phyloP scores from a whole-genome alignment of 2,888 invertebrate genomes.

The Acanthosoma haemorrhoidale region DNA sequence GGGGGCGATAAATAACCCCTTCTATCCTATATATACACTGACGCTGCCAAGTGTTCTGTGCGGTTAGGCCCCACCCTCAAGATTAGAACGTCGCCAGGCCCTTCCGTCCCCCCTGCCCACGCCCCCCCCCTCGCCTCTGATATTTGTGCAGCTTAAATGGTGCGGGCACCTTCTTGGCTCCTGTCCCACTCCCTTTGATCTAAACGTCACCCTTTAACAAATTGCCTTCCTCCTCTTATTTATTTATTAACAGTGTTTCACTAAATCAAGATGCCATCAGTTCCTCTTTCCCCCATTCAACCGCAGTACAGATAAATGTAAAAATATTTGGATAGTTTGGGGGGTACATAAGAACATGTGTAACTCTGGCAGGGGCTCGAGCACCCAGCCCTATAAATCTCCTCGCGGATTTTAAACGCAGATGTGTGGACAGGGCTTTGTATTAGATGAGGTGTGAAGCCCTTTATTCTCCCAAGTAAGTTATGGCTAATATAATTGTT shows the following conservation, averaged over 20 bases:
- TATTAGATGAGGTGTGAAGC: too few relatives aligned
- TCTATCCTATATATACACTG: background rate
- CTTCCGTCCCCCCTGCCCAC: too few relatives aligned
- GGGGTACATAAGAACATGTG: slow-evolving; percentile 10
- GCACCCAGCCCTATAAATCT: background rate
- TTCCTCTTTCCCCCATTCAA: slow-evolving; percentile 23
- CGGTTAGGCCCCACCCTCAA: slow-evolving; percentile 3
- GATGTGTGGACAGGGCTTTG: background rate
- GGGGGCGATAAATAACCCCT: background rate
- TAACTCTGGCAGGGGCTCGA: slow-evolving; percentile 2
- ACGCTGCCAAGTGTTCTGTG: background rate
- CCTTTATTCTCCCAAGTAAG: too few relatives aligned
- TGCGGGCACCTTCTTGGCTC: slow-evolving; percentile 31
- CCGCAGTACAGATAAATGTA: slow-evolving; percentile 14
- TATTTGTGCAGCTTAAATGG: slow-evolving; percentile 37
- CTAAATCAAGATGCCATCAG: slow-evolving; percentile 29
- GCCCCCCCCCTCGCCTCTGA: slow-evolving; percentile 5
- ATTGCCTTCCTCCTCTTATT: slow-evolving; percentile 27
- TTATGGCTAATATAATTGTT: too few relatives aligned
- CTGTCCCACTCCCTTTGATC: slow-evolving; percentile 24
- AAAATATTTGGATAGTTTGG: slow-evolving; percentile 15
- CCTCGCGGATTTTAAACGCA: background rate
- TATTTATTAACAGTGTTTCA: slow-evolving; percentile 31
- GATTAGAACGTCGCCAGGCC: slow-evolving; percentile 5
- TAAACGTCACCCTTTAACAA: slow-evolving; percentile 28